Percentiles rank a stretch among this genome's conserved stretches.
phyloP scores from a whole-genome alignment of 2,888 invertebrate species.

The Ophion obscuratus region DNA sequence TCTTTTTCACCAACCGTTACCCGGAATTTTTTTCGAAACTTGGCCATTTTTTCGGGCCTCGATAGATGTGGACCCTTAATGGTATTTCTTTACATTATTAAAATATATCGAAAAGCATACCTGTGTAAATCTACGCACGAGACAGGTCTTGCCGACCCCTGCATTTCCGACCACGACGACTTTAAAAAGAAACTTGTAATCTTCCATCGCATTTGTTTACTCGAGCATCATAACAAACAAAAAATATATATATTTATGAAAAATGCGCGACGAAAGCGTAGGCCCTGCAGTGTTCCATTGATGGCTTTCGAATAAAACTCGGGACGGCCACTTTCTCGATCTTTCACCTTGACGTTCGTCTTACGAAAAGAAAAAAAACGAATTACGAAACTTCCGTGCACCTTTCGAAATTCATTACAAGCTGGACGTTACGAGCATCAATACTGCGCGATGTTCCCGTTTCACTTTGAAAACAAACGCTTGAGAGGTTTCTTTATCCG shows the following conservation, averaged over 20 bases:
- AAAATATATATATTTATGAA: neutral
- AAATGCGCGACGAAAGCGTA: conserved; percentile 9
- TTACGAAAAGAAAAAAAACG: conserved; percentile 18
- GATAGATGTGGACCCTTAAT: too few species aligned
- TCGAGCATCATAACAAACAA: conserved; percentile 26
- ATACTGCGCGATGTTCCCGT: neutral
- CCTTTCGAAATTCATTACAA: conserved; percentile 33
- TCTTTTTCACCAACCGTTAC: too few species aligned
- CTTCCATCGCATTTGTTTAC: conserved; percentile 90
- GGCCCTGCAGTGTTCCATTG: conserved; percentile 59
- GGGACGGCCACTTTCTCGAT: conserved; percentile 54
- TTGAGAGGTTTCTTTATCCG: neutral
- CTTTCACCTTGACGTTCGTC: conserved; percentile 70
- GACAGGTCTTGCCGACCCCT: conserved; percentile 98
- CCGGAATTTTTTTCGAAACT: too few species aligned
- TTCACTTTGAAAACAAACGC: neutral
- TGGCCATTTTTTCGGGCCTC: too few species aligned
- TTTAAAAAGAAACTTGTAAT: conserved; percentile 99
- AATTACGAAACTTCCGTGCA: conserved; percentile 59
- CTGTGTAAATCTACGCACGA: conserved; percentile 98
- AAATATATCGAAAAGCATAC: conserved; percentile 80
- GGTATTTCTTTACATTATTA: neutral
- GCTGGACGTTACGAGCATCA: neutral
- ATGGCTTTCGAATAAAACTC: conserved; percentile 17
- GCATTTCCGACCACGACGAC: conserved; percentile 99